Evolutionary conservation across 2,113 vertebrate genomes (phyloP).

Genomic region (Mionectes macconnelli): DNA sequence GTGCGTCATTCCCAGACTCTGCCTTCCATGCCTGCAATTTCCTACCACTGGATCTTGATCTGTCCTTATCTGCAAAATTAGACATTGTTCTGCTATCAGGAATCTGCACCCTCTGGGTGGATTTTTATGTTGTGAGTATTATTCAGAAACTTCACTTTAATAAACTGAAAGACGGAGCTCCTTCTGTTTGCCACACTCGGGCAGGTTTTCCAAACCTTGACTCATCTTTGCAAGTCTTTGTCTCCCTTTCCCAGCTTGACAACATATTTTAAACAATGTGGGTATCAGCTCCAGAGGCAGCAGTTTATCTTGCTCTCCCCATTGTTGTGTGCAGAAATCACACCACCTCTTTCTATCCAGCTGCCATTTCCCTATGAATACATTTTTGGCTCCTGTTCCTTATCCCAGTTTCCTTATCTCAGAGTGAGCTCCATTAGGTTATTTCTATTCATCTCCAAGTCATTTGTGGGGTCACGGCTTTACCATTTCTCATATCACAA

Average conservation of each 20-base stretch:
- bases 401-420: not conserved
- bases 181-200: not conserved
- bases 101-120: not conserved
- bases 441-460: not conserved
- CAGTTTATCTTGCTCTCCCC: not conserved
- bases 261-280: not conserved
- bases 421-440: not conserved
- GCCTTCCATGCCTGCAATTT: constrained; percentile 29
- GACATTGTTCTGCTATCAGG: constrained; percentile 7
- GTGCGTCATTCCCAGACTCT: not conserved
- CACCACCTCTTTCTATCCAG: not conserved
- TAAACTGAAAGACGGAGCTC: not conserved
- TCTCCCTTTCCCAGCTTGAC: not conserved
- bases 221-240: constrained; percentile 19
- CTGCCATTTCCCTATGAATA: not conserved
- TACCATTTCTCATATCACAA: not conserved
- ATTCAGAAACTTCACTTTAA: not conserved
- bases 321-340: not conserved
- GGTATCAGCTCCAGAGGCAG: not conserved
- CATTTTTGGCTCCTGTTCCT: not conserved
- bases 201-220: not conserved
- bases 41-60: constrained; percentile 24
- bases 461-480: not conserved
- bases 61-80: constrained; percentile 39
- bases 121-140: not conserved